phyloP scores from a whole-genome alignment of 1,140 invertebrate genomes.

The Hyphantria cunea region DNA sequence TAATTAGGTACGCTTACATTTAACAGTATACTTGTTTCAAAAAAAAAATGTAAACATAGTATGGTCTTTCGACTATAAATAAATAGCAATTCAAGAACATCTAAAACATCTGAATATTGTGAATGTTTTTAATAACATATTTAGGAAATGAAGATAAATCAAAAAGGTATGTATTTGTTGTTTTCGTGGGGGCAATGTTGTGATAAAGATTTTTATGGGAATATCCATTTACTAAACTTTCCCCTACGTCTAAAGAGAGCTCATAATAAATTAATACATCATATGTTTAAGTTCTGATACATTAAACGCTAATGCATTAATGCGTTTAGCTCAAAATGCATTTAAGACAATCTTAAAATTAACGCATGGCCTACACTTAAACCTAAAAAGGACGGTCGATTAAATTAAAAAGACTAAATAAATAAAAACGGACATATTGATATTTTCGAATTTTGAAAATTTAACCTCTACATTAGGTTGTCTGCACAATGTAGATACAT shows the following conservation, averaged over 20 bases:
- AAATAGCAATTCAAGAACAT: neutral
- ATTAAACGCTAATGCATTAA: conserved; percentile 52
- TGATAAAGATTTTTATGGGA: conserved; percentile 21
- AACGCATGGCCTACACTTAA: conserved; percentile 31
- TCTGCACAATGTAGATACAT: no score
- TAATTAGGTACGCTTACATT: conserved; percentile 4
- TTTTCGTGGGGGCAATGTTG: conserved; percentile 8
- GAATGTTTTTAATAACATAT: neutral
- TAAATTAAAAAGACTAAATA: conserved; percentile 35
- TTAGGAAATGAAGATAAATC: conserved; percentile 1
- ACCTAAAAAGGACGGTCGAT: conserved; percentile 65
- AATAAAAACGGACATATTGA: conserved; percentile 2
- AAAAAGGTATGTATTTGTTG: neutral
- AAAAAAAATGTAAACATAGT: no score
- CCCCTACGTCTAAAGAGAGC: conserved; percentile 41
- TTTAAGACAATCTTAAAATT: conserved; percentile 22
- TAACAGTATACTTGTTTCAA: neutral
- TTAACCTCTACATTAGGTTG: neutral
- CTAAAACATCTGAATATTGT: neutral
- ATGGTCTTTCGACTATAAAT: no score
- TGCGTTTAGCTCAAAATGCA: conserved; percentile 24
- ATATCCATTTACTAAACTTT: neutral
- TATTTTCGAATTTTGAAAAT: neutral
- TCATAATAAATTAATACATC: conserved; percentile 32
- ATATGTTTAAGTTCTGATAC: conserved; percentile 19